Percentiles rank a stretch among this genome's conserved stretches.
Evolutionary conservation across 2,797 vertebrate genomes (phyloP).

Genomic region (Geotrypetes seraphini): DNA sequence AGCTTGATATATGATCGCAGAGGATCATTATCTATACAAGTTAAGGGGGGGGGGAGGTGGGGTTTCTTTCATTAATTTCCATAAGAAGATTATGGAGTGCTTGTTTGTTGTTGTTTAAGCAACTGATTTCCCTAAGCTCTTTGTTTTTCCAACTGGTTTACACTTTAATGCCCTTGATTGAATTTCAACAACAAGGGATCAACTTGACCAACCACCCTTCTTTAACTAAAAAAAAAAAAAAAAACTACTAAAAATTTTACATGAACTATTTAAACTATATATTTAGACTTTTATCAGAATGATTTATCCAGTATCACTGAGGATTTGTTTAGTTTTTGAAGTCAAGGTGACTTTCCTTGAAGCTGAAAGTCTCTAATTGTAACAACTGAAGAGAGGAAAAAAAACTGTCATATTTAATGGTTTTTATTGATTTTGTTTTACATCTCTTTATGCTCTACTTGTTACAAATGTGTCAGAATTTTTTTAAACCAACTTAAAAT

Average conservation of each 20-base stretch:
- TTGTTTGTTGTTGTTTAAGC: constrained; percentile 96
- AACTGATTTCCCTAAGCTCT: constrained; percentile 98
- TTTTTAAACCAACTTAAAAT: no score
- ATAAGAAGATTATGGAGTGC: constrained; percentile 93
- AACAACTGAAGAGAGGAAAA: not conserved
- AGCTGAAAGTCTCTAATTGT: constrained; percentile 13
- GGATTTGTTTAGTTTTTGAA: constrained; percentile 31
- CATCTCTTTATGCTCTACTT: not conserved
- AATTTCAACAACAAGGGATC: constrained; percentile 84
- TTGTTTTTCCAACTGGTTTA: constrained; percentile 99
- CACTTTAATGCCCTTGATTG: constrained; percentile 96
- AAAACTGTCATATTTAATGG: not conserved
- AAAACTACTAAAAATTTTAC: constrained; percentile 27
- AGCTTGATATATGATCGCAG: constrained; percentile 72
- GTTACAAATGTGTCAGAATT: not conserved
- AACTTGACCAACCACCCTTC: constrained; percentile 75
- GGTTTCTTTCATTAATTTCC: constrained; percentile 90
- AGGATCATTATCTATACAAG: constrained; percentile 57
- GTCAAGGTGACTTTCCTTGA: constrained; percentile 33
- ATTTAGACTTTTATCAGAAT: constrained; percentile 41
- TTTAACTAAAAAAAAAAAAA: constrained; percentile 30
- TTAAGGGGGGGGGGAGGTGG: constrained; percentile 45
- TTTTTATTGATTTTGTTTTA: not conserved
- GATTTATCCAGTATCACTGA: constrained; percentile 39
- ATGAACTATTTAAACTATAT: no score